Conservation (phyloP, 2,113 vertebrate species). For the Dendropsophus ebraccatus region DNA sequence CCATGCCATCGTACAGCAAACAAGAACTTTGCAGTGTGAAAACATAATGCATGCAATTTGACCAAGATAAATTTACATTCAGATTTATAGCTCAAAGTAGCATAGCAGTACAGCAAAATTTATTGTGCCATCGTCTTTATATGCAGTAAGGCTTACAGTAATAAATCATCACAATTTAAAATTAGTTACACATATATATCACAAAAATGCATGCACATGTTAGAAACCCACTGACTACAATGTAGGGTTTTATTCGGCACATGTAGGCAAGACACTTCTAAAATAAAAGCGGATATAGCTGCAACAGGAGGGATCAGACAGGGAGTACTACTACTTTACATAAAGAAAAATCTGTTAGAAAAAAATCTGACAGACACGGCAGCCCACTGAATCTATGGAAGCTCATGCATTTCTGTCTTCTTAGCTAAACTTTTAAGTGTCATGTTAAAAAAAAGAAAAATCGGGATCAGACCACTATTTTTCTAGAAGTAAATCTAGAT, state of each 20-base stretch:
- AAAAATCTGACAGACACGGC: no score
- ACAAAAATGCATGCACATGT: not conserved
- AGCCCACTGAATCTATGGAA: no score
- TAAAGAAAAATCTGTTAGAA: not conserved
- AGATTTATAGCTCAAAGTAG: conserved; percentile 70
- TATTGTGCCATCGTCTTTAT: conserved; percentile 53
- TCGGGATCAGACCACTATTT: no score
- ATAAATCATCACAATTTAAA: not conserved
- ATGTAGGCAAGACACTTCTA: not conserved
- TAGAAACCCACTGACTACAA: not conserved
- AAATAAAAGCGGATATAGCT: not conserved
- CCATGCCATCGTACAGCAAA: conserved; percentile 83
- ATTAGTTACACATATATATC: conserved; percentile 29
- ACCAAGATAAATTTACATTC: conserved; percentile 71
- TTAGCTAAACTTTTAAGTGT: no score
- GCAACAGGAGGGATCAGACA: not conserved
- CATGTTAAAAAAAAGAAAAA: no score
- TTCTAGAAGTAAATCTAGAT: no score
- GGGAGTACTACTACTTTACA: not conserved
- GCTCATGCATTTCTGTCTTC: not conserved
- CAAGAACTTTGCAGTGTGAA: conserved; percentile 61
- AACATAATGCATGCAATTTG: conserved; percentile 72
- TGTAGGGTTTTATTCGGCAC: not conserved
- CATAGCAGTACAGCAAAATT: conserved; percentile 64
- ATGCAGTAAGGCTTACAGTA: conserved; percentile 21